Conservation (phyloP, 2,113 vertebrate genomes). For the Apeltes quadracus region DNA sequence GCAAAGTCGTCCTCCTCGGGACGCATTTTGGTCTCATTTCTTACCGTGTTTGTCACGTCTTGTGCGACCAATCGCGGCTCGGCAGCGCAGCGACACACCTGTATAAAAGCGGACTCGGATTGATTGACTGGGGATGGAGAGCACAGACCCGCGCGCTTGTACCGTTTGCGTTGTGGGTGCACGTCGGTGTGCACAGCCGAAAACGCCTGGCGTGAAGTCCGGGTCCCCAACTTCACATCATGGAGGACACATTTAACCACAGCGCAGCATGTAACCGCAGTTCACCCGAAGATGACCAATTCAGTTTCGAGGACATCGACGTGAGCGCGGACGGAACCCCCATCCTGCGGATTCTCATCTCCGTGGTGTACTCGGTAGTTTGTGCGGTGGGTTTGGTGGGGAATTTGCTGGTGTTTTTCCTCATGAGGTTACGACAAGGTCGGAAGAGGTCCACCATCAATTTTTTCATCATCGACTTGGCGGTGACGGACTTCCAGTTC, state of each 20-base stretch:
- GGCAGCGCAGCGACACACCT: slow-evolving; percentile 47
- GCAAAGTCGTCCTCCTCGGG: neutral
- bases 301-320: slow-evolving; percentile 72
- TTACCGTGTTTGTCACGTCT: slow-evolving; percentile 18
- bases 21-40: neutral
- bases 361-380: slow-evolving; percentile 79
- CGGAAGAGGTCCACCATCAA: slow-evolving; percentile 77
- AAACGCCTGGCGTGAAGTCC: neutral
- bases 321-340: slow-evolving; percentile 71
- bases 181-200: slow-evolving; percentile 5
- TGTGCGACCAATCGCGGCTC: slow-evolving; percentile 58
- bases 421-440: slow-evolving; percentile 76
- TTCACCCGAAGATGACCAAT: slow-evolving; percentile 47
- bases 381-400: slow-evolving; percentile 79
- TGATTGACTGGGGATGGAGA: neutral
- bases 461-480: slow-evolving; percentile 81
- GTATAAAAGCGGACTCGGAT: slow-evolving; percentile 61
- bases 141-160: neutral
- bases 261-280: slow-evolving; percentile 68
- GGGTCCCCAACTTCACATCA: slow-evolving; percentile 43
- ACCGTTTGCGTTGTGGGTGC: neutral
- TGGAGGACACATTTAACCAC: slow-evolving; percentile 76
- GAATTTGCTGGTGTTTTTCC: slow-evolving; percentile 78
- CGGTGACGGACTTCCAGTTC: slow-evolving; percentile 61
- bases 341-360: slow-evolving; percentile 77